Conservation (phyloP, 2,797 vertebrate species). For the Kryptolebias ocellatus region DNA sequence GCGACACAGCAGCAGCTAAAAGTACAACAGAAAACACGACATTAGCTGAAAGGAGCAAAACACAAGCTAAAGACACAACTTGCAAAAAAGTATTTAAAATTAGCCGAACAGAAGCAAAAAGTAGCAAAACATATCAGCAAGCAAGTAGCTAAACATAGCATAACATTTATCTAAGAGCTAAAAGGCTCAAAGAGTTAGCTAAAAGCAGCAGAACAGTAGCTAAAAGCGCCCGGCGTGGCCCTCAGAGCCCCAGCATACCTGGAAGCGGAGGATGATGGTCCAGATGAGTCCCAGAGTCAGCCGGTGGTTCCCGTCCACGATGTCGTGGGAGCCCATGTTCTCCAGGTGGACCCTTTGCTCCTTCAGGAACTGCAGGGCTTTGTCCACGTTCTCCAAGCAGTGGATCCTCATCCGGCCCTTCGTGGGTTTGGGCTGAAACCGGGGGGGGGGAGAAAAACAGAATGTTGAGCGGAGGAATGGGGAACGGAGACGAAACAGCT, state of each 20-base stretch:
- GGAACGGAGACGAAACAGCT: neutral
- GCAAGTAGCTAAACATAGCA: no score
- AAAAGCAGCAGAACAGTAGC: no score
- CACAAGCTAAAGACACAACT: no score
- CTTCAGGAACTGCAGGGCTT: constrained; percentile 96
- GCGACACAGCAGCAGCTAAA: no score
- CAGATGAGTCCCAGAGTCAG: constrained; percentile 96
- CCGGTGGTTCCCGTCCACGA: constrained; percentile 97
- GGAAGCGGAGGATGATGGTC: constrained; percentile 97
- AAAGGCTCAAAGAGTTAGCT: no score
- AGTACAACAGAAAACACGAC: no score
- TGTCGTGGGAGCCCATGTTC: constrained; percentile 99
- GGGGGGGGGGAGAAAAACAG: neutral
- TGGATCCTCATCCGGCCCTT: constrained; percentile 94
- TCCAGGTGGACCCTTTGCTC: constrained; percentile 96
- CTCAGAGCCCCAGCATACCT: constrained; percentile 58
- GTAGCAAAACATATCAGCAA: no score
- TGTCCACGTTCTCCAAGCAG: constrained; percentile 95
- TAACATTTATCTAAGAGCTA: no score
- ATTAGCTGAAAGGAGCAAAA: no score
- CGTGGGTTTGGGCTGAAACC: constrained; percentile 76
- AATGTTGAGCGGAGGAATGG: neutral
- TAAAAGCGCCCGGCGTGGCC: neutral
- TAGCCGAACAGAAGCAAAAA: no score
- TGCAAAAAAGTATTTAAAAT: no score